These are phyloP conservation scores for Naso thynnoides DNA, from an alignment of 2,797 vertebrate species.

Conservation along the genomic window DNA sequence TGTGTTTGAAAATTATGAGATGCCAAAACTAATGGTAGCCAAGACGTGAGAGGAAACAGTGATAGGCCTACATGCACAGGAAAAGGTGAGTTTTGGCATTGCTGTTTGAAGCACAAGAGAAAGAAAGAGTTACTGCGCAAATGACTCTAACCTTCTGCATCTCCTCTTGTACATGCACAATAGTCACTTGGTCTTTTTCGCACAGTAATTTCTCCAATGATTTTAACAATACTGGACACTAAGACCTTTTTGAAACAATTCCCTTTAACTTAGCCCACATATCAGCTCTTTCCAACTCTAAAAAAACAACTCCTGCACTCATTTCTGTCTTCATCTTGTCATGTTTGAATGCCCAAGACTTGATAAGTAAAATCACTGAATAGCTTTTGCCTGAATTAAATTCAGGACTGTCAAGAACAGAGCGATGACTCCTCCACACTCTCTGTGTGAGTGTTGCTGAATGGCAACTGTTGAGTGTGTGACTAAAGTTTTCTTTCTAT, in stretches of 20 bases:
- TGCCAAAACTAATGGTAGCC: too few species aligned
- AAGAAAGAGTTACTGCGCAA: too few species aligned
- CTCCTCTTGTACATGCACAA: too few species aligned
- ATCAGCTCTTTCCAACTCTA: neutral
- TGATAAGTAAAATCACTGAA: constrained; percentile 35
- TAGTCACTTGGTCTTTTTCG: too few species aligned
- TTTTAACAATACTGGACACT: neutral
- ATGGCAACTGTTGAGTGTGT: constrained; percentile 11
- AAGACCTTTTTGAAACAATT: neutral
- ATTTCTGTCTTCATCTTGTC: constrained; percentile 10
- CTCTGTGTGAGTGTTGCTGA: neutral
- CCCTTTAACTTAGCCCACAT: neutral
- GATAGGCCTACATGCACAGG: too few species aligned
- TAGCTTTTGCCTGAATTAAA: constrained; percentile 14
- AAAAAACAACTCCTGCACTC: neutral
- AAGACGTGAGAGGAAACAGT: too few species aligned
- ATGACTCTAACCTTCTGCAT: too few species aligned
- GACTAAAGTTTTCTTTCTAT: constrained; percentile 20
- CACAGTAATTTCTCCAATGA: too few species aligned
- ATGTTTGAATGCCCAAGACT: neutral
- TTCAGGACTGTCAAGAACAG: constrained; percentile 18
- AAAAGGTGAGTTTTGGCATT: too few species aligned
- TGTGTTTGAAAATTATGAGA: too few species aligned
- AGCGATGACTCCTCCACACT: neutral
- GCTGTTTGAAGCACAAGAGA: too few species aligned